Evolutionary conservation across 2,888 invertebrate genomes (phyloP), one percentile per base, ranked within the genome.

Genomic region (Aporophyla lueneburgensis): DNA sequence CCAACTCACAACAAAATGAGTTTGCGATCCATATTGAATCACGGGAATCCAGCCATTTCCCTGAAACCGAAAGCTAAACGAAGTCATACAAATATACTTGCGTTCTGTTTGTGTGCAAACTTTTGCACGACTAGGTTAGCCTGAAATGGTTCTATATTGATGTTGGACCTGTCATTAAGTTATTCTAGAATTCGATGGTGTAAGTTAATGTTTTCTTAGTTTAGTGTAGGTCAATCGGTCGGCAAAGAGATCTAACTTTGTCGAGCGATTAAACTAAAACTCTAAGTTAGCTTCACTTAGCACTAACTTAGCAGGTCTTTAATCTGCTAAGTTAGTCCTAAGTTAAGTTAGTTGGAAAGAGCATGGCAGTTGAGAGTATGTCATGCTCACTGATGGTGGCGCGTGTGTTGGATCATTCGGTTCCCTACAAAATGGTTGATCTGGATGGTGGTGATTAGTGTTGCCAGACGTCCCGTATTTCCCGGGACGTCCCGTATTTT

Each of bases 31-130:
- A 68, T 12, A 62, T 27, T 24, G 53, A 70, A 76, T 33, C 24
- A 58, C 46, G 54, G 54, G 53, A n/a, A 56, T 43, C 51, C 14
- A 51, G 62, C 53, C 54, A 58, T 67, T 79, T 58, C 49, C n/a
- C 46, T 80, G 58, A 79, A 72, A 74, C 62, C 62, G 70, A 72
- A 46, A 58, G 66, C 53, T 53, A 56, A 70, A 83, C 53, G 61
- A 73, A 83, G 79, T 66, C 68, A 69, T 73, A 72, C 68, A 78
- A 73, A 83, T 56, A 66, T 14, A 78, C 33, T 53, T 51, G 54
- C 49, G 49, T n/a, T 78, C 46, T 83, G 83, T 81, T 83, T 72
- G 68, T 10, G 59, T 19, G 65, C 54, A 83, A 78, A 81, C 73
- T 69, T 66, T 54, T 46, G 21, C n/a, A 56, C 16, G 43, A 71